Conservation (phyloP, 2,888 invertebrate genomes). For the Scaptomyza reducta region DNA sequence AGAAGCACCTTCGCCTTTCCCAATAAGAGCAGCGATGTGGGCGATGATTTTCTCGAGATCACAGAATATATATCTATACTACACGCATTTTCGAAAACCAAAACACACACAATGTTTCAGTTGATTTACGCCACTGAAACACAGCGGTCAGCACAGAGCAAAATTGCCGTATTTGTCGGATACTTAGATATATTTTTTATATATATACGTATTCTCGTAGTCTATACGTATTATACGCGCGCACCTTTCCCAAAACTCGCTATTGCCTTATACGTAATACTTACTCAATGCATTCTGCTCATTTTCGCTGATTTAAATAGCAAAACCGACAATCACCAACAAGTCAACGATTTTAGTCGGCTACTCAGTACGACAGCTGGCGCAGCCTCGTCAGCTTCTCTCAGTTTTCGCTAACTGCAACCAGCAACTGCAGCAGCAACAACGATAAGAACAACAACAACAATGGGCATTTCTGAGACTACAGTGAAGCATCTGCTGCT, state of each 20-base stretch:
- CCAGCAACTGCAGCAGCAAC: not conserved
- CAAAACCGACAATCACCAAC: constrained; percentile 10
- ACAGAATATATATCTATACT: constrained; percentile 17
- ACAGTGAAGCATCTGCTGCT: constrained; percentile 79
- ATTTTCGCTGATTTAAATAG: constrained; percentile 51
- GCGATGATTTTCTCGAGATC: constrained; percentile 60
- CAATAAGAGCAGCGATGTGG: constrained; percentile 56
- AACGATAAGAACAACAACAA: constrained; percentile 24
- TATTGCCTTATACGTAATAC: constrained; percentile 63
- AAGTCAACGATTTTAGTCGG: constrained; percentile 6
- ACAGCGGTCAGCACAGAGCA: constrained; percentile 59
- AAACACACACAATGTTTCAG: constrained; percentile 63
- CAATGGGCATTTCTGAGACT: constrained; percentile 73
- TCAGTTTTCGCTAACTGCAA: constrained; percentile 33
- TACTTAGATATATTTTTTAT: constrained; percentile 19
- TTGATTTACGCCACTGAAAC: constrained; percentile 65
- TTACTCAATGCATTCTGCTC: constrained; percentile 56
- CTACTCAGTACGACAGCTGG: constrained; percentile 20
- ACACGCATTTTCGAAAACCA: constrained; percentile 52
- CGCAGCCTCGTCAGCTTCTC: constrained; percentile 24
- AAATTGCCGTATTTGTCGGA: constrained; percentile 39
- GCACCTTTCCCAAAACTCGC: constrained; percentile 48
- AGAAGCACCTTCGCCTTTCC: constrained; percentile 49
- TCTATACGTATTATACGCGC: constrained; percentile 8
- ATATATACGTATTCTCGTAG: constrained; percentile 12